These are phyloP conservation scores for Linurgus olivaceus DNA, from an alignment of 2,797 vertebrate species.

Conservation along the genomic window DNA sequence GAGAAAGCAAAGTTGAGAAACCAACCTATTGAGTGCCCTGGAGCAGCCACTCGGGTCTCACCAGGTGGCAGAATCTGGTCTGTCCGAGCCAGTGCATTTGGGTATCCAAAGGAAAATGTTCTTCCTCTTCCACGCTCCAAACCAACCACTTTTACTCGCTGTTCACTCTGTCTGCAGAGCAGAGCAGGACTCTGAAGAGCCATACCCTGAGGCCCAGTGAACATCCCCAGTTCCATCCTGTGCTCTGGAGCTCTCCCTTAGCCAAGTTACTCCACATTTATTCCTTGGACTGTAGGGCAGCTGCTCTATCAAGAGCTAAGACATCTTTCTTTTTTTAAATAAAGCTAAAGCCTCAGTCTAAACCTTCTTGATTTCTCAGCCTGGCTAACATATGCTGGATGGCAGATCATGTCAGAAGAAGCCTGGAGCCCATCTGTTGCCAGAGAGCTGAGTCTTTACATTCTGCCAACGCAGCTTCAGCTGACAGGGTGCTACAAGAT, in stretches of 20 bases:
- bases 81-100: background rate
- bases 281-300: background rate
- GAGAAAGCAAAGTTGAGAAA: background rate
- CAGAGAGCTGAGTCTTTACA: constrained; percentile 42
- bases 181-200: background rate
- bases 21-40: accelerated
- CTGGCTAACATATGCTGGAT: constrained; percentile 61
- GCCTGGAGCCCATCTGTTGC: constrained; percentile 58
- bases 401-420: constrained; percentile 67
- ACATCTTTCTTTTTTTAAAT: constrained; percentile 18
- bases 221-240: accelerated
- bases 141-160: background rate
- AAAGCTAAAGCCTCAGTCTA: constrained; percentile 44
- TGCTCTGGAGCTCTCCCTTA: background rate
- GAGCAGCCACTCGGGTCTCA: accelerated
- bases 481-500: constrained; percentile 21
- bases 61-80: accelerated
- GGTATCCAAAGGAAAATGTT: background rate
- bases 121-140: background rate
- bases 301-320: background rate
- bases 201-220: accelerated
- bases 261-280: background rate
- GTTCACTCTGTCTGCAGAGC: accelerated
- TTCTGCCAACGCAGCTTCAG: constrained; percentile 62
- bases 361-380: constrained; percentile 49